Percentiles rank a stretch among this genome's conserved stretches.
Conservation (phyloP, 2,113 vertebrate genomes). For the Pao palembangensis region DNA sequence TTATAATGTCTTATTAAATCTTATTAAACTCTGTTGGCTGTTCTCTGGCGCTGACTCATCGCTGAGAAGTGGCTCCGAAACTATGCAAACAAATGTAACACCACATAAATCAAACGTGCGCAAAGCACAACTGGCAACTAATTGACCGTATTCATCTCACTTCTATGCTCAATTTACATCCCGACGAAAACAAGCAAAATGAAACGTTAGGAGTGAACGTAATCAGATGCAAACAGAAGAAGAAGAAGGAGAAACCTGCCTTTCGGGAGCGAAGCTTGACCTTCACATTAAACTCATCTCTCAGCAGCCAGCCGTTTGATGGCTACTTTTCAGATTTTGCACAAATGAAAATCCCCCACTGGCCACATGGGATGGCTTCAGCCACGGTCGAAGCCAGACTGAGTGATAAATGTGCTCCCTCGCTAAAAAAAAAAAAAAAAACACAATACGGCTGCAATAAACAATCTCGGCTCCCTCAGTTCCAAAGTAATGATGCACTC, state of each 20-base stretch:
- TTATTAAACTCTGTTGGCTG: slow-evolving; percentile 13
- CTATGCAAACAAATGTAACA: slow-evolving; percentile 28
- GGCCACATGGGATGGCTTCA: background rate
- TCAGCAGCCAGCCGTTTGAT: no score
- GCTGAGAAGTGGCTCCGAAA: slow-evolving; percentile 37
- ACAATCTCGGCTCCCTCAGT: slow-evolving; percentile 37
- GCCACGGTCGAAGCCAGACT: slow-evolving; percentile 7
- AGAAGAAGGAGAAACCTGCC: no score
- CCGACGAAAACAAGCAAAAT: slow-evolving; percentile 8
- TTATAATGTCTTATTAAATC: slow-evolving; percentile 24
- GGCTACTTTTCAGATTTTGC: no score
- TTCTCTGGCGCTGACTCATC: slow-evolving; percentile 35
- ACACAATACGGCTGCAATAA: slow-evolving; percentile 27
- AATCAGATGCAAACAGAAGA: background rate
- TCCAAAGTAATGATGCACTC: slow-evolving; percentile 41
- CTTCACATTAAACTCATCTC: no score
- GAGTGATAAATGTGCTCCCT: slow-evolving; percentile 28
- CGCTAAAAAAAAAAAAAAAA: background rate
- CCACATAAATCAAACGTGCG: slow-evolving; percentile 41
- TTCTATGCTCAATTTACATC: background rate
- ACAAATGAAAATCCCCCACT: slow-evolving; percentile 8
- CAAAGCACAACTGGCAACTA: slow-evolving; percentile 3
- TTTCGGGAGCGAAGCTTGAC: no score
- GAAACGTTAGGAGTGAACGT: background rate
- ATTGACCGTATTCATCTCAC: slow-evolving; percentile 35